phyloP scores from a whole-genome alignment of 2,797 vertebrate species.

The Trematocara caparti region DNA sequence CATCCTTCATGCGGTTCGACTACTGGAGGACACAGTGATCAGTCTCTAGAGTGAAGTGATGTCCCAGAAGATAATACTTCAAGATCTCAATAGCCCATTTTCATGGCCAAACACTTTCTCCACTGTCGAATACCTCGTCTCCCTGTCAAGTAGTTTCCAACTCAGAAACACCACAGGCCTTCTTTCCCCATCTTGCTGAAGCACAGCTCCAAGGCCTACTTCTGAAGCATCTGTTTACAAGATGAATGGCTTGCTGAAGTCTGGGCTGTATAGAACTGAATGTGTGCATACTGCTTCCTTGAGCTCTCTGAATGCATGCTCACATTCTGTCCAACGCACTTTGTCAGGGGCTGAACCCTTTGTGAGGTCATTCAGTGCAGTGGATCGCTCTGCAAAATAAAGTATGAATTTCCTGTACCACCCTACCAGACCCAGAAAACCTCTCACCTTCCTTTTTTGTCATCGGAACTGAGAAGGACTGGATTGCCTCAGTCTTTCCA shows the following conservation, averaged over 20 bases:
- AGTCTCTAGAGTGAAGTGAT: not conserved
- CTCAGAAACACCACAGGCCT: not conserved
- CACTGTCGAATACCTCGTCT: not conserved
- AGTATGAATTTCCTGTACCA: not conserved
- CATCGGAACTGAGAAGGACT: not conserved
- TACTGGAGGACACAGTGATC: not conserved
- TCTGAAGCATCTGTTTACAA: not conserved
- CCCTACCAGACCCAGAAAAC: not conserved
- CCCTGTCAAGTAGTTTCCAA: not conserved
- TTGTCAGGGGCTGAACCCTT: not conserved
- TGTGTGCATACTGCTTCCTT: not conserved
- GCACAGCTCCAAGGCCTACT: not conserved
- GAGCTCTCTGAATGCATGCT: not conserved
- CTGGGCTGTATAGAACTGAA: not conserved
- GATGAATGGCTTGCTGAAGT: not conserved
- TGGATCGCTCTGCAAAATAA: not conserved
- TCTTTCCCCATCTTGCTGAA: not conserved
- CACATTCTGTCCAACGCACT: not conserved
- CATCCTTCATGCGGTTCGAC: not conserved
- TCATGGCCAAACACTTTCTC: not conserved
- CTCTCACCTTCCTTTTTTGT: not conserved
- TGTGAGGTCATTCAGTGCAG: not conserved
- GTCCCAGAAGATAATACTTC: not conserved
- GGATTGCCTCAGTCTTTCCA: not conserved
- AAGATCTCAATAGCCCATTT: not conserved